phyloP scores from a whole-genome alignment of 2,797 vertebrate species.

The Iguana delicatissima region DNA sequence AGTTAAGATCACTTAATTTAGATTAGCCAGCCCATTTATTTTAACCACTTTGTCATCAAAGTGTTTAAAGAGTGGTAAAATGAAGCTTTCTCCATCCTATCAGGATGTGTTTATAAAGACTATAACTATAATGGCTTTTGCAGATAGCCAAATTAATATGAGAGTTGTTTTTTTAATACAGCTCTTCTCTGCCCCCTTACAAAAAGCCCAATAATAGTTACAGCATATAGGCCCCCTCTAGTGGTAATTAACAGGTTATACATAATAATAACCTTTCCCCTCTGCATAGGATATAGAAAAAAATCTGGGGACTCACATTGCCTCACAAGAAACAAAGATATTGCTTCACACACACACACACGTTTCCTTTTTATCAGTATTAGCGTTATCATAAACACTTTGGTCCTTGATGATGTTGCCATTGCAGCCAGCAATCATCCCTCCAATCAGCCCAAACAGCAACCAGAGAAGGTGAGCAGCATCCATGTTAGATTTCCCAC shows the following conservation, averaged over 20 bases:
- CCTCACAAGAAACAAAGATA: not conserved
- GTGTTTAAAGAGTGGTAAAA: constrained; percentile 6
- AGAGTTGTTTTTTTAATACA: not conserved
- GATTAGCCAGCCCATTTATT: not conserved
- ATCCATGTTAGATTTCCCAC: not conserved
- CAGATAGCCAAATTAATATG: not conserved
- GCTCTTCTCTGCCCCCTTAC: not conserved
- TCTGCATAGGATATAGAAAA: not conserved
- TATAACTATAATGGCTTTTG: not conserved
- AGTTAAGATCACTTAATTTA: not conserved
- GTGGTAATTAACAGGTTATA: constrained; percentile 15
- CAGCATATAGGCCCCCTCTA: constrained; percentile 36
- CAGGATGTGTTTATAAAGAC: not conserved
- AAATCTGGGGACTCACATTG: not conserved
- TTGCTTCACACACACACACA: not conserved
- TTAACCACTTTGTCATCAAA: not conserved
- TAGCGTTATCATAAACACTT: not conserved
- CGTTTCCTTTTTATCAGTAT: not conserved
- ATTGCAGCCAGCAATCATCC: not conserved
- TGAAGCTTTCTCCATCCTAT: not conserved
- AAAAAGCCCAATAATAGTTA: not conserved
- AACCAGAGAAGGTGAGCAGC: not conserved
- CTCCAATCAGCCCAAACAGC: not conserved
- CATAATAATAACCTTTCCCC: not conserved
- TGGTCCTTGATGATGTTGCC: not conserved